Evolutionary conservation across 2,888 invertebrate species (phyloP), one percentile per base, ranked within the genome.

Genomic region (Eristalis intricaria): DNA sequence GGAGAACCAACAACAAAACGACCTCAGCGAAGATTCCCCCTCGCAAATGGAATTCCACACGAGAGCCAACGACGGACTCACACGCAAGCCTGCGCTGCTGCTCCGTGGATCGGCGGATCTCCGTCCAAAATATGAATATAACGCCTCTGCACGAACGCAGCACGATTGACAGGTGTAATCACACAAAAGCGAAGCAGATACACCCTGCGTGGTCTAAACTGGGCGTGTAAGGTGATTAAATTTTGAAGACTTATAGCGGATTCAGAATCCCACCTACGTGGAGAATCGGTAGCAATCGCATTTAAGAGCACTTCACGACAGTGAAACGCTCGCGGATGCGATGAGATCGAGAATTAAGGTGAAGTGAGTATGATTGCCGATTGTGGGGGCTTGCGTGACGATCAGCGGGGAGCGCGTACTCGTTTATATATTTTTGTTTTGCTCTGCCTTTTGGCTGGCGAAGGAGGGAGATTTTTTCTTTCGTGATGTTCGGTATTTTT

Each of bases 141-240:
- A 87, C 87, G 87, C 87, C 87, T 87, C 73, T 87, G 71, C 87
- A 76, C 71, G 60, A 43, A 82, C 87, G 75, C 61, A 87, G 84
- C 79, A 87, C 84, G 84, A 87, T 87, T 87, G 87, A 87, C 87
- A 87, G 84, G 84, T 87, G 87, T 84, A 84, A 87, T 87, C 84
- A 84, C 60, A 73, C 71, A 84, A 75, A 83, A 66, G 68, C 56
- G 86, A 66, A 75, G 74, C 75, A 71, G 40, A 70, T 50, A 50
- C 82, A 65, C 23, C 32, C 65, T 10, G 32, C 66, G 70, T 68
- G 61, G 58, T 29, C 56, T 32, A 74, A 87, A 64, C 79, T 60
- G 87, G 87, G 87, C 87, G 87, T 76, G 79, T 63, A 73, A 84
- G 87, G 68, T 84, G 84, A 87, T 87, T 87, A 87, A 73, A 68